Percentiles rank a stretch among this genome's conserved stretches.
phyloP scores from a whole-genome alignment of 2,113 vertebrate species.

The Electrona antarctica region DNA sequence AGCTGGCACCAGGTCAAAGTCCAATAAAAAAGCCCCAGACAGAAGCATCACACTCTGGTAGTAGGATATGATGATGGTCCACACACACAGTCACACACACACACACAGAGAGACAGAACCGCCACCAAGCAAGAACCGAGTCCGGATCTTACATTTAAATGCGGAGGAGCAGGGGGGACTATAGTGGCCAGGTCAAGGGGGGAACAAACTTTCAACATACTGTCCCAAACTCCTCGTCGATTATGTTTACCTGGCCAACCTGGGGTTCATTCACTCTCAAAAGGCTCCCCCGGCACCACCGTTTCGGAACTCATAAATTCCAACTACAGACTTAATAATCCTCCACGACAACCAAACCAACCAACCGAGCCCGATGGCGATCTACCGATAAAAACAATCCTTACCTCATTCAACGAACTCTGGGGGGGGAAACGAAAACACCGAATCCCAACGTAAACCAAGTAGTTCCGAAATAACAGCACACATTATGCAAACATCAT shows the following conservation, averaged over 20 bases:
- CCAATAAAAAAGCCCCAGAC: slow-evolving; percentile 36
- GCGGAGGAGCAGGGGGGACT: slow-evolving; percentile 37
- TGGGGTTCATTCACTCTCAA: slow-evolving; percentile 36
- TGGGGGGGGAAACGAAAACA: background rate
- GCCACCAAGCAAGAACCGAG: slow-evolving; percentile 61
- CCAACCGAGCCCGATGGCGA: slow-evolving; percentile 53
- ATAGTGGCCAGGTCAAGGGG: slow-evolving; percentile 14
- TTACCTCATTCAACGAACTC: slow-evolving; percentile 63
- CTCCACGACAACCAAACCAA: slow-evolving; percentile 41
- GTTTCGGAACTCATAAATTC: slow-evolving; percentile 63
- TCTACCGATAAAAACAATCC: slow-evolving; percentile 59
- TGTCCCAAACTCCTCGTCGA: background rate
- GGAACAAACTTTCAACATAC: slow-evolving; percentile 58
- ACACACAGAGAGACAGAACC: slow-evolving; percentile 20
- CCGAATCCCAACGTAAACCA: no score
- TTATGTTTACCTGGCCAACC: slow-evolving; percentile 54
- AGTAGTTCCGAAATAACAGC: no score
- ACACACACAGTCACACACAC: background rate
- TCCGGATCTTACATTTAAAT: slow-evolving; percentile 52
- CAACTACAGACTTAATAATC: slow-evolving; percentile 52
- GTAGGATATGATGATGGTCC: no score
- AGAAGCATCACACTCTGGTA: no score
- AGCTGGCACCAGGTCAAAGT: background rate
- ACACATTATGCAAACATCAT: no score
- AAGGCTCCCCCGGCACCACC: slow-evolving; percentile 4